phyloP scores from a whole-genome alignment of 2,888 invertebrate genomes.

The Hesperia comma region DNA sequence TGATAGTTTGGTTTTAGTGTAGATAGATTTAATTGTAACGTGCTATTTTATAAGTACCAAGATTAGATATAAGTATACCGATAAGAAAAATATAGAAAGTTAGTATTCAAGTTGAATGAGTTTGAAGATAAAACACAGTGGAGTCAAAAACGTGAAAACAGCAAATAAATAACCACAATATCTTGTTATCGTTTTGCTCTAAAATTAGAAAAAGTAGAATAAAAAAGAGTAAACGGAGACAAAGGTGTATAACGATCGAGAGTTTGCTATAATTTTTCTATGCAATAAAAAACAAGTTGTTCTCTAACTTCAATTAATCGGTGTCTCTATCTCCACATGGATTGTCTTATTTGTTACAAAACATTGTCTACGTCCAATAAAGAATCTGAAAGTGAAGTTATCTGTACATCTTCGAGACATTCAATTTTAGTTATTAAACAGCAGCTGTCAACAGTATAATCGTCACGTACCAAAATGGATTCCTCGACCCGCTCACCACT shows the following conservation, averaged over 20 bases:
- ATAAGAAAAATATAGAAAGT: too few species aligned
- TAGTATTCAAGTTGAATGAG: too few species aligned
- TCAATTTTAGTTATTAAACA: conserved; percentile 20
- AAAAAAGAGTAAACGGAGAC: background rate
- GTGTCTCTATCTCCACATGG: background rate
- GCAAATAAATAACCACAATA: too few species aligned
- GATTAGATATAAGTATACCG: too few species aligned
- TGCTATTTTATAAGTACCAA: too few species aligned
- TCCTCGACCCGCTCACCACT: conserved; percentile 58
- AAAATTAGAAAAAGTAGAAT: background rate
- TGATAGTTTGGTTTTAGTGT: background rate
- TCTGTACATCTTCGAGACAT: conserved; percentile 19
- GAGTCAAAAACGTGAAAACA: too few species aligned
- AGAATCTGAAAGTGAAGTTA: conserved; percentile 20
- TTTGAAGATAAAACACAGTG: background rate
- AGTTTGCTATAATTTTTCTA: too few species aligned
- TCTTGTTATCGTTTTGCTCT: too few species aligned
- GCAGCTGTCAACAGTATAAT: conserved; percentile 32
- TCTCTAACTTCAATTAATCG: too few species aligned
- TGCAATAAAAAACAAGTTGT: too few species aligned
- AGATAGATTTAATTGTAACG: too few species aligned
- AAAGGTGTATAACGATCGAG: too few species aligned
- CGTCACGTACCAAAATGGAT: conserved; percentile 54
- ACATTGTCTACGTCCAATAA: background rate
- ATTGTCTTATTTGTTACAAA: background rate